These are phyloP conservation scores for Pseudochaenichthys georgianus DNA, from an alignment of 2,797 vertebrate species.

Conservation along the genomic window DNA sequence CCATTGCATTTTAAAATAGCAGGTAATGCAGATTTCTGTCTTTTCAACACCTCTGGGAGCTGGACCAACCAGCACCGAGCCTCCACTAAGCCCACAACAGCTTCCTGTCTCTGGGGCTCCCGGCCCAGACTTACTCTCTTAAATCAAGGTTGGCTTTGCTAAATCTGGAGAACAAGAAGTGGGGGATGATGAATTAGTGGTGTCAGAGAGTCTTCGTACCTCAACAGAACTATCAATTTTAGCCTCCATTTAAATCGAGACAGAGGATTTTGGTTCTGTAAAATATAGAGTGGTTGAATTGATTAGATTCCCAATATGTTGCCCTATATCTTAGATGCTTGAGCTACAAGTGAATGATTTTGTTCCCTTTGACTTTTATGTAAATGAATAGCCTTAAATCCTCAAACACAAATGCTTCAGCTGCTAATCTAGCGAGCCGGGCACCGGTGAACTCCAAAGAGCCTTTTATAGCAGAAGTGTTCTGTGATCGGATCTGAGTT, in stretches of 20 bases:
- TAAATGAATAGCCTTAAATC: conserved; percentile 15
- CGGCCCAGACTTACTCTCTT: conserved; percentile 7
- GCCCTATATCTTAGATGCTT: background rate
- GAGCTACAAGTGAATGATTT: background rate
- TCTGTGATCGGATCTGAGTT: conserved; percentile 11
- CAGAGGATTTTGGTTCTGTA: conserved; percentile 13
- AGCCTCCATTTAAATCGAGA: conserved; percentile 11
- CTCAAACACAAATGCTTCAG: conserved; percentile 14
- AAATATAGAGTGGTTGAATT: conserved; percentile 5
- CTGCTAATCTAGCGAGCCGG: conserved; percentile 7
- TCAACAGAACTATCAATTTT: conserved; percentile 28
- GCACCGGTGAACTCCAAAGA: conserved; percentile 13
- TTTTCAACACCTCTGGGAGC: conserved; percentile 9
- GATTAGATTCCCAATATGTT: background rate
- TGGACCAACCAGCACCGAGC: conserved; percentile 10
- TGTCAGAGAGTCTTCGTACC: conserved; percentile 4
- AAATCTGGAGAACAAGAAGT: conserved; percentile 30
- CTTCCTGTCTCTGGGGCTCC: conserved; percentile 24
- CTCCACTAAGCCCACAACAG: conserved; percentile 15
- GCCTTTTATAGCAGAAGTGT: conserved; percentile 1
- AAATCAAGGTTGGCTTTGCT: conserved; percentile 34
- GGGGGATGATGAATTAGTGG: conserved; percentile 30
- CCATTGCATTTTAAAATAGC: background rate
- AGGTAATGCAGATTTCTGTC: conserved; percentile 16
- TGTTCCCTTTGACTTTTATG: conserved; percentile 29